Evolutionary conservation across 2,113 vertebrate genomes (phyloP), one percentile per base, ranked within the genome.

Genomic region (Tor tambroides): DNA sequence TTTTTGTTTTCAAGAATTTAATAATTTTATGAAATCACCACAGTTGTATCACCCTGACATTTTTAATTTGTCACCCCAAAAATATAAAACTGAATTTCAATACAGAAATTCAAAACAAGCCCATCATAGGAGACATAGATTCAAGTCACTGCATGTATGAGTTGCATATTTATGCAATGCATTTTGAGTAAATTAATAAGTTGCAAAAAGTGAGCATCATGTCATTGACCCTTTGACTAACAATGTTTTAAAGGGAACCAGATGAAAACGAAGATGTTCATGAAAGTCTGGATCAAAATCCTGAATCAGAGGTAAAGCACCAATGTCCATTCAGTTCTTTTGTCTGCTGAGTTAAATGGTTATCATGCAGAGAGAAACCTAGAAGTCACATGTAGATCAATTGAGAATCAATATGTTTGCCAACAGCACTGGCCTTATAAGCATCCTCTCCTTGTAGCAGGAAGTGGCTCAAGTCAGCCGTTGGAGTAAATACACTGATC

Each of bases 401-500:
- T 7, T 32, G 6, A 19, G 63, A 67, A 19, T 9, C 3, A 19
- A 19, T 69, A 2, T 0, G 5, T 11, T 2, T 41, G 32, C n/a
- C 21, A 23, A 7, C 17, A 21, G 6, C 51, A 56, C 51, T 56
- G 51, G 51, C 19, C 19, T 56, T 56, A 56, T 56, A 56, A 56
- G 51, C 10, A 6, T 72, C 10, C 71, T 43, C 0, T 83, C 15
- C 4, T 30, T 80, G 56, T 35, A 95, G 94, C 86, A 90, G 12
- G 63, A 49, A 76, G 88, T 43, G 2, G 28, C 15, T 75, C 90
- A 56, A 41, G 59, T 87, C 83, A 98, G 94, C 91, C 94, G 94
- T 87, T 98, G 97, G 97, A 95, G 76, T 91, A 98, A 97, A 88
- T 97, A 97, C 80, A 88, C 96, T 87, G 91, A 93, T 28, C 41